Base-by-base conservation (phyloP, 1,140 invertebrate species). In the Brachionus calyciflorus region DNA sequence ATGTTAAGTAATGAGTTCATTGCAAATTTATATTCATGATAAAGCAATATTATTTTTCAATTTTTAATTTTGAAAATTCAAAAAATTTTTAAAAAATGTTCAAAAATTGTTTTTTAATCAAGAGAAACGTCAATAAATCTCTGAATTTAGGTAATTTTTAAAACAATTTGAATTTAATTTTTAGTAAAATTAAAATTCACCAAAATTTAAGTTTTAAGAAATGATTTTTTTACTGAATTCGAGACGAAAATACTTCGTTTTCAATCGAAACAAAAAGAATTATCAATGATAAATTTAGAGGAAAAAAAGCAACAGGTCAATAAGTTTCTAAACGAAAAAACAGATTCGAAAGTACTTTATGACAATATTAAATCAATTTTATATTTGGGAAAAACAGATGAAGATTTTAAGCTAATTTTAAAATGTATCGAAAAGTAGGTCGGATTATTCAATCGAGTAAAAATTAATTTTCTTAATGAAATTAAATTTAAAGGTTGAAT, bases 1-100 rank as follows among this genome's bases (percentile, higher is more conserved):
- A n/a, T n/a, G n/a, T n/a, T n/a, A n/a, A n/a, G n/a, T n/a, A n/a
- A n/a, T n/a, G n/a, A n/a, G n/a, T n/a, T n/a, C 60, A 65, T 65
- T 44, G 60, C 60, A 65, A 65, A 65, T 65, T 65, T 65, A 41
- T 24, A 65, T 65, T 19, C 33, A 30, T 44, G 44, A 41, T n/a
- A n/a, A n/a, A n/a, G n/a, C n/a, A n/a, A n/a, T n/a, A n/a, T n/a
- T n/a, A n/a, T n/a, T n/a, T n/a, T n/a, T n/a, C n/a, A n/a, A n/a
- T n/a, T n/a, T n/a, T n/a, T n/a, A n/a, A n/a, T n/a, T n/a, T n/a
- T n/a, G n/a, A n/a, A n/a, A n/a, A n/a, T 65, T 65, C 41, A 41
- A 17, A 65, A 46, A 44, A 10, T 65, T 65, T 65, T 65, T 14
- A 5, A 33, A 60, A 60, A 60, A 60, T 21, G 33, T 10, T 60